phyloP scores from a whole-genome alignment of 2,888 invertebrate species.

The Julus scandinavius region DNA sequence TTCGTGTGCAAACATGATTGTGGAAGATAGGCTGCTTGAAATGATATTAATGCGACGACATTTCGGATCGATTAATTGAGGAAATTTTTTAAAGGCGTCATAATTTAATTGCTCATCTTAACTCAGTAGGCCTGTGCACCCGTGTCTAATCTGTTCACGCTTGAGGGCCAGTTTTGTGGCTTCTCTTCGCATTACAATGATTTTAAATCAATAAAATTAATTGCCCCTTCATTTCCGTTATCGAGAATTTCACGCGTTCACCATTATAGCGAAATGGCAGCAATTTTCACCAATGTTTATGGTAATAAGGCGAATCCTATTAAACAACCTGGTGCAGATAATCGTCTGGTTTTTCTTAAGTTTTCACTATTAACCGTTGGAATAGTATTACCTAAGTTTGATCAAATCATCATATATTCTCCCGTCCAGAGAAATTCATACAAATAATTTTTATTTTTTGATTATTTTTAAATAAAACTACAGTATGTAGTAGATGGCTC shows the following conservation, averaged over 20 bases:
- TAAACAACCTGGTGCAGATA: too few species aligned
- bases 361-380: too few species aligned
- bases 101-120: neutral
- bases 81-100: neutral
- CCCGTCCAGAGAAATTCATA: too few species aligned
- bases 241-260: neutral
- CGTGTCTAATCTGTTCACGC: constrained; percentile 5
- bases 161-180: neutral
- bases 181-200: neutral
- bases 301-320: too few species aligned
- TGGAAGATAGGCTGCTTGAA: neutral
- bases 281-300: too few species aligned
- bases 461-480: too few species aligned
- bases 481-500: too few species aligned
- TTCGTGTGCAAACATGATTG: too few species aligned
- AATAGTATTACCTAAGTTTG: too few species aligned
- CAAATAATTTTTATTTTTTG: too few species aligned
- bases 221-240: neutral
- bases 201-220: neutral
- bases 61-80: neutral
- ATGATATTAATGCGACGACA: neutral
- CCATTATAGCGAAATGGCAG: neutral
- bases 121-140: neutral
- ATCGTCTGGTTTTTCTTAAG: too few species aligned
- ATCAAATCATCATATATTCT: too few species aligned